Base-by-base conservation (phyloP, 2,113 vertebrate genomes). In the Nanorana parkeri region DNA sequence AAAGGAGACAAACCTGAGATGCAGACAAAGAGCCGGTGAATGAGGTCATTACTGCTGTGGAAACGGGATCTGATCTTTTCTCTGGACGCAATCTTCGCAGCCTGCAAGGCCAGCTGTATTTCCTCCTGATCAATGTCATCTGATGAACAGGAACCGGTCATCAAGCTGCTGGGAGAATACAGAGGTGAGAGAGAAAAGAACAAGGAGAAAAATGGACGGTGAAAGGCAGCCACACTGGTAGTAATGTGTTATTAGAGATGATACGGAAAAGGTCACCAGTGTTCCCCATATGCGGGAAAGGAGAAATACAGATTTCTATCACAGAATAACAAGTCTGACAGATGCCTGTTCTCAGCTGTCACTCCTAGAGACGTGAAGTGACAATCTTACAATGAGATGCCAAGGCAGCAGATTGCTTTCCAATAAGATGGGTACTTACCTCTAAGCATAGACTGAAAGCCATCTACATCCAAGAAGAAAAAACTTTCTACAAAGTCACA, bases 21-120 rank as follows among this genome's bases (percentile, higher is more conserved):
- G 88, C 97, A 99, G 90, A 99, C 97, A 86, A 99, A 99, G 58
- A 99, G 96, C 52, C 97, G 96, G 85, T 99, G 97, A 89, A 98
- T 97, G 68, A 99, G 96, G 91, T 99, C 97, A 8, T 94, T 96
- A 86, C 96, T 99, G 93, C 96, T 93, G 58, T 96, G 97, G 89
- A 99, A 99, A 68, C 97, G 93, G 4, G 97, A 95, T 52, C 97
- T 93, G 89, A 99, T 97, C 92, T 96, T 96, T 87, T 96, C 97
- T 87, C 96, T 91, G 2, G 94, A 90, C 17, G 94, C 94, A 86
- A 91, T 85, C 86, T 93, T 96, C 84, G 92, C 93, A 52, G 92
- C 90, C 41, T 94, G 94, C 56, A 95, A 84, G 52, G 93, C 92
- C 0, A 93, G 86, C 86, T 95, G 94, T 85, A 93, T 91, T 77